phyloP scores from a whole-genome alignment of 2,888 invertebrate species.

The Prenolepis imparis region DNA sequence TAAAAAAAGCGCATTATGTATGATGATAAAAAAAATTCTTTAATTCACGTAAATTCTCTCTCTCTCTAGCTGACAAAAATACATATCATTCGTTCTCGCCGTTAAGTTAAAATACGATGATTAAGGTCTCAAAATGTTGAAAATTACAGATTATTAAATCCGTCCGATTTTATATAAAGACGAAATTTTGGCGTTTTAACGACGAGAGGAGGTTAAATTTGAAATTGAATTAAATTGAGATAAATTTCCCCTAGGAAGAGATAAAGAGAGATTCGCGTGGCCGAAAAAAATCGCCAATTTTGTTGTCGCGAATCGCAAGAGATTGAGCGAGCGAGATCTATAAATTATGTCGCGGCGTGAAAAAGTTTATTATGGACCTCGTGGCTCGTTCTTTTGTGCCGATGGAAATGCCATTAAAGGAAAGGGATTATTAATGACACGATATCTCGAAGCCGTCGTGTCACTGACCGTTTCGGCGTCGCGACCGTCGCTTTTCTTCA shows the following conservation, averaged over 20 bases:
- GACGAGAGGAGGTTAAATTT: not conserved
- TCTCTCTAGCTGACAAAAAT: not conserved
- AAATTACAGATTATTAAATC: constrained; percentile 25
- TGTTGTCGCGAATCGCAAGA: not conserved
- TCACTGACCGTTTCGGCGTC: constrained; percentile 56
- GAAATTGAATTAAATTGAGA: not conserved
- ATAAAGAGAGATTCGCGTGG: not conserved
- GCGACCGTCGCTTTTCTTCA: constrained; percentile 58
- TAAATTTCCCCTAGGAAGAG: constrained; percentile 8
- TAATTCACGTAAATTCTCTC: not conserved
- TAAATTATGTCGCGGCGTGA: constrained; percentile 32
- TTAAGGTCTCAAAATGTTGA: constrained; percentile 19
- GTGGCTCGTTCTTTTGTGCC: constrained; percentile 10
- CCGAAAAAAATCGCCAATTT: constrained; percentile 12
- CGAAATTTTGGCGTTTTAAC: not conserved
- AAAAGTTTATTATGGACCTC: constrained; percentile 36
- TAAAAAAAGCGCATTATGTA: not conserved
- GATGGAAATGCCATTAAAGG: constrained; percentile 8
- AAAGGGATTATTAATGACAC: constrained; percentile 69
- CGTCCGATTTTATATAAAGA: not conserved
- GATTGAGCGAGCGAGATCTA: not conserved
- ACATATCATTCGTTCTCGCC: not conserved
- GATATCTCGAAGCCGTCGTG: constrained; percentile 58
- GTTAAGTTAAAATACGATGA: constrained; percentile 17
- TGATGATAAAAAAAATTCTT: not conserved